phyloP scores from a whole-genome alignment of 1,140 invertebrate species.

The Apis laboriosa region DNA sequence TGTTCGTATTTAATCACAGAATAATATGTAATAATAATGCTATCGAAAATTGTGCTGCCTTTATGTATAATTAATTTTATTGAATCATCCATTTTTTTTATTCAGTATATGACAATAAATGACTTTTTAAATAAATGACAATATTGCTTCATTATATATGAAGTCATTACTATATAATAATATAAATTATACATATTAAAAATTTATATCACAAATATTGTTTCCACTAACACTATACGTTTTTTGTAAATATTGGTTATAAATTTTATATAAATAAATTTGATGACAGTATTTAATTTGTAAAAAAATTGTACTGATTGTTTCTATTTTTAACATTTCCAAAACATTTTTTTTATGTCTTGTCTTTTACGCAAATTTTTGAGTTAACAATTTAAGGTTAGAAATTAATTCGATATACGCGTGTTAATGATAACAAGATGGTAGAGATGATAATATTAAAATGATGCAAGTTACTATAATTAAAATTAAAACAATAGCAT shows the following conservation, averaged over 20 bases:
- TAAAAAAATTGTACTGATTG: neutral
- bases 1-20: slow-evolving; percentile 21
- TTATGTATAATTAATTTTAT: slow-evolving; percentile 59
- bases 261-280: neutral
- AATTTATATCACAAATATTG: slow-evolving; percentile 15
- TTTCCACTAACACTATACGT: neutral
- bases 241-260: neutral
- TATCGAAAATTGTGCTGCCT: slow-evolving; percentile 56
- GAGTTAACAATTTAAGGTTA: slow-evolving; percentile 23
- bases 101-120: slow-evolving; percentile 10
- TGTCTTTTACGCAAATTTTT: neutral
- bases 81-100: slow-evolving; percentile 53
- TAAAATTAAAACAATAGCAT: neutral
- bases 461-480: neutral
- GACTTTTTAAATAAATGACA: neutral
- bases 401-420: neutral
- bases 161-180: neutral
- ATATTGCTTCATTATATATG: neutral
- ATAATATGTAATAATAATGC: slow-evolving; percentile 47
- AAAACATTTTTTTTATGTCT: neutral
- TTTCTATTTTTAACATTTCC: neutral
- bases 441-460: slow-evolving; percentile 1
- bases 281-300: neutral
- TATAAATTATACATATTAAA: slow-evolving; percentile 31
- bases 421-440: neutral